Conservation (phyloP, 2,797 vertebrate species). For the Pseudomugil tenellus region DNA sequence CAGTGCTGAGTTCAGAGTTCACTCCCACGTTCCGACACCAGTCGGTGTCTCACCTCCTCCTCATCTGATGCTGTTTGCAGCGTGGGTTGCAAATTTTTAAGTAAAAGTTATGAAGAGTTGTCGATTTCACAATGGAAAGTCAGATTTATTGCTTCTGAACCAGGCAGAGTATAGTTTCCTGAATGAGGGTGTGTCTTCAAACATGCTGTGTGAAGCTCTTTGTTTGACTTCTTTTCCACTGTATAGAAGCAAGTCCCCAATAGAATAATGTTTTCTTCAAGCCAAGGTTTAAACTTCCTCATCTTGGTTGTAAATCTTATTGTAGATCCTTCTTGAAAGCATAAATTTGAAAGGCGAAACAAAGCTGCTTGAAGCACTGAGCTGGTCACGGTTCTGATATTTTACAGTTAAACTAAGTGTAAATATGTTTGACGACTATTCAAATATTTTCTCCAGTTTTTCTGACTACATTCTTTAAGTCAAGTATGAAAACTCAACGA, state of each 20-base stretch:
- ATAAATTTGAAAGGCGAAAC: too few relatives aligned
- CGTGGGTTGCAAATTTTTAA: conserved; percentile 37
- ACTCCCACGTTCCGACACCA: too few relatives aligned
- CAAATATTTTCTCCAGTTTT: not conserved
- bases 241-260: conserved; percentile 30
- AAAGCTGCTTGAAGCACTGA: not conserved
- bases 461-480: not conserved
- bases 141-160: conserved; percentile 42
- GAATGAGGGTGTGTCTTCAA: conserved; percentile 5
- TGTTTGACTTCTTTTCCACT: conserved; percentile 9
- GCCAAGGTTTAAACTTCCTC: not conserved
- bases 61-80: conserved; percentile 26
- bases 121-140: conserved; percentile 46
- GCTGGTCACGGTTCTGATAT: not conserved
- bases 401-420: not conserved
- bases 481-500: not conserved
- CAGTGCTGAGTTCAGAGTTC: too few relatives aligned
- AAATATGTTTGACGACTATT: not conserved
- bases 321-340: not conserved
- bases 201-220: conserved; percentile 4
- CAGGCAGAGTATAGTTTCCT: conserved; percentile 20
- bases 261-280: not conserved
- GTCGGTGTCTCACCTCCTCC: not conserved
- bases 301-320: not conserved
- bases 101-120: conserved; percentile 60